Base-by-base conservation (phyloP, 2,797 vertebrate species). In the Brotula barbata region DNA sequence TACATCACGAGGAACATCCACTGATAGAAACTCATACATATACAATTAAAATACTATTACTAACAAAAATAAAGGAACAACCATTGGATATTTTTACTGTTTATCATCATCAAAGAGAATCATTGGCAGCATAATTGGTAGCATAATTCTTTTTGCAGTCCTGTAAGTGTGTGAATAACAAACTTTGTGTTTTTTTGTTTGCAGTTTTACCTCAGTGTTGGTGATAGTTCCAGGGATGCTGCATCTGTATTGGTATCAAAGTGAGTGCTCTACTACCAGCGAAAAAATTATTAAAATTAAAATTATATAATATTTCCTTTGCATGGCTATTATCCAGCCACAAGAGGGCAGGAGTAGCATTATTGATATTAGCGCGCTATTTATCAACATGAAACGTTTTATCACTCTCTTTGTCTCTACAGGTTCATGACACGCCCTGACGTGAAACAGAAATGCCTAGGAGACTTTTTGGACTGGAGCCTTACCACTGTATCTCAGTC, bases 401-500 rank as follows among this genome's bases (percentile, higher is more conserved):
- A 11, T 62, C 34, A 10, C 17, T 46, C 16, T 69, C 34, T 45
- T 34, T 80, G 78, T 65, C 58, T 62, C 3, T 58, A 50, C 89
- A 99, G 97, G 86, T 97, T 98, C 42, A 91, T 99, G 82, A 94
- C 94, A 1, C 95, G 97, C 37, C 96, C 92, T 3, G 97, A 99
- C 68, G 96, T 97, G 71, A 95, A 90, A 58, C 91, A 93, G 84
- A 96, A 93, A 80, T 82, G 88, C 68, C 91, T 98, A 42, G 93
- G 91, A n/a, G 89, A 92, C 58, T 99, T 99, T 77, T 78, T 99
- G 86, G 95, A 99, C 85, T 98, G 96, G 96, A 91, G 86, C 64
- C 91, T 98, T 63, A 81, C 90, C 25, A 91, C 89, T 7, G 73
- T 99, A 73, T 88, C 94, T 37, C 85, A 85, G 56, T 89, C 91